Percentiles rank a stretch among this genome's conserved stretches.
Evolutionary conservation across 2,113 vertebrate species (phyloP).

Genomic region (Burhinus bistriatus): DNA sequence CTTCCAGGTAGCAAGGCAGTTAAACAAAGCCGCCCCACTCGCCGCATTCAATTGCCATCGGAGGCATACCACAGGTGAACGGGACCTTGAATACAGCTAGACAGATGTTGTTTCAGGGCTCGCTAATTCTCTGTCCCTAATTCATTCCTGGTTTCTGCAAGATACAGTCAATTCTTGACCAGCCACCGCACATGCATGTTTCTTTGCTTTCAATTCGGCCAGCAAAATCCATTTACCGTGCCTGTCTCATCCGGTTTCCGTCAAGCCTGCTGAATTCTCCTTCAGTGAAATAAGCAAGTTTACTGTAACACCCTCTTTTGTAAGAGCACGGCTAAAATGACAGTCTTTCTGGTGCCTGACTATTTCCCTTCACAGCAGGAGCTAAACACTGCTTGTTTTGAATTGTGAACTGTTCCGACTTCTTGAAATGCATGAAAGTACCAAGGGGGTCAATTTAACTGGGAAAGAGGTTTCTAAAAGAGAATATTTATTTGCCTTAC

Average conservation of each 20-base stretch:
- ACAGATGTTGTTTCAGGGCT: not conserved
- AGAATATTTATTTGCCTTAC: constrained; percentile 30
- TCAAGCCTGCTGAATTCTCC: constrained; percentile 60
- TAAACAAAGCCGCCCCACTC: not conserved
- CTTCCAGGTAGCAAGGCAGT: not conserved
- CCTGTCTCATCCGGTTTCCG: constrained; percentile 58
- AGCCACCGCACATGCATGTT: not conserved
- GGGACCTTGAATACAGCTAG: not conserved
- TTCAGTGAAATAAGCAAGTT: constrained; percentile 59
- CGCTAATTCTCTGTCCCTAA: not conserved
- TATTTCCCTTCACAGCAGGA: constrained; percentile 55
- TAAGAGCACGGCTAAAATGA: constrained; percentile 46
- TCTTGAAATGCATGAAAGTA: constrained; percentile 60
- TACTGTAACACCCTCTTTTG: constrained; percentile 66
- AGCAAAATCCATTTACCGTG: constrained; percentile 66
- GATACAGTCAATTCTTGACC: constrained; percentile 34
- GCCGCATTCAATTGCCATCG: fast-evolving
- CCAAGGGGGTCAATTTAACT: constrained; percentile 25
- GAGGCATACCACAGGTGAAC: not conserved
- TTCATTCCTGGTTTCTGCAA: constrained; percentile 18
- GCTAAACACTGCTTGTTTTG: constrained; percentile 56
- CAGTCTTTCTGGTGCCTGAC: constrained; percentile 54
- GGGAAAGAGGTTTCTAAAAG: not conserved
- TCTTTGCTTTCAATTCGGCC: constrained; percentile 45
- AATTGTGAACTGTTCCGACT: constrained; percentile 36